Evolutionary conservation across 2,888 invertebrate species (phyloP), one percentile per base, ranked within the genome.

Genomic region (Patella caerulea): DNA sequence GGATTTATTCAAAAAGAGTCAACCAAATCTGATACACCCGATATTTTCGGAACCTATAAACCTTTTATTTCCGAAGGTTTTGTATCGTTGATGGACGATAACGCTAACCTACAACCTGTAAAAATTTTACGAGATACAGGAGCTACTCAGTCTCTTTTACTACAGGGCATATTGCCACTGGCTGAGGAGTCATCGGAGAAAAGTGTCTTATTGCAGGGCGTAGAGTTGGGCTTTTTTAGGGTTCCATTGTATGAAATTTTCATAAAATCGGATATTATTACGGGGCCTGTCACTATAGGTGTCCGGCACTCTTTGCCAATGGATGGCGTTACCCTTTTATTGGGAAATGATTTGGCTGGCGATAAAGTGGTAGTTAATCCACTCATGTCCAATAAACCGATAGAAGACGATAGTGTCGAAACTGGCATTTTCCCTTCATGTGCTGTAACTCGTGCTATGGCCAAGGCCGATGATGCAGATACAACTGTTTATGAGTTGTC

Each of bases 61-160:
- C 82, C 79, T 24, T 81, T 82, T 74, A 54, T 81, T 29, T 76
- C 78, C 56, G 72, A 79, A 4, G 81, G 81, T 72, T 82, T 77
- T 74, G 77, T 82, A n/a, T 80, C 81, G 71, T 34, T 76, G 19
- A 12, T 56, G 24, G 65, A n/a, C 73, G 59, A 76, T 53, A 17
- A 12, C 56, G 52, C 54, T 53, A 53, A 29, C 34, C 29, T 55
- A 14, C 19, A 56, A 29, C 75, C 76, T 54, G 72, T 81, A 71
- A 73, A 69, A 45, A 79, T 82, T 54, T 79, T 81, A 69, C 55
- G 79, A 56, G 81, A 83, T 72, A 83, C 81, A 7, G 80, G 78
- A 34, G 80, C 81, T 71, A 74, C 80, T 78, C 81, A 83, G 74
- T 78, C 81, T 70, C 72, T 82, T 53, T 72, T 83, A 59, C 72